phyloP scores from a whole-genome alignment of 1,140 invertebrate genomes.

The Apocrypta bakeri region DNA sequence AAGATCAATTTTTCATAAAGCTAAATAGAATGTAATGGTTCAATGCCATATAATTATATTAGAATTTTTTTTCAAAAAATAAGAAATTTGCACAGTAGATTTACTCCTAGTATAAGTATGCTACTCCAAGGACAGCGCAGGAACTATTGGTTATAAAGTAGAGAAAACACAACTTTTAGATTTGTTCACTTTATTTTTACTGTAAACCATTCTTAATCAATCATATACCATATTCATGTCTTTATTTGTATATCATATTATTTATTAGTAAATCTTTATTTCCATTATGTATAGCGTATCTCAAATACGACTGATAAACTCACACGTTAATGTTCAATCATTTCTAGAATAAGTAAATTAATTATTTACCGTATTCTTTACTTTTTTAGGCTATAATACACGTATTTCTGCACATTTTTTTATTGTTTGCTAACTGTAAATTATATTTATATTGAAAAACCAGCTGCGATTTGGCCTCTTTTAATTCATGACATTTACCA shows the following conservation, averaged over 20 bases:
- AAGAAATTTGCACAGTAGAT: no score
- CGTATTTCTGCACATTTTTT: slow-evolving; percentile 56
- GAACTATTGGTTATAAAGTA: no score
- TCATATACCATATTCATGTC: slow-evolving; percentile 43
- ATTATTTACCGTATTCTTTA: slow-evolving; percentile 44
- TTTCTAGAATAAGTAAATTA: slow-evolving; percentile 53
- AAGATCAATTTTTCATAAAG: no score
- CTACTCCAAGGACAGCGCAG: no score
- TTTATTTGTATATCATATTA: slow-evolving; percentile 57
- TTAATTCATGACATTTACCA: slow-evolving; percentile 32
- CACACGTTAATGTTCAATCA: slow-evolving; percentile 51
- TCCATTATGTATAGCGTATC: slow-evolving; percentile 66
- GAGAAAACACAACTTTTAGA: background rate
- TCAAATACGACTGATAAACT: slow-evolving; percentile 60
- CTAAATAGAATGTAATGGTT: no score
- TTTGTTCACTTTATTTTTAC: slow-evolving; percentile 42
- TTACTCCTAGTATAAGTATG: no score
- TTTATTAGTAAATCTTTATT: slow-evolving; percentile 66
- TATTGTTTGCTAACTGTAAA: slow-evolving; percentile 55
- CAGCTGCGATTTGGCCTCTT: slow-evolving; percentile 63
- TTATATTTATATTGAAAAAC: slow-evolving; percentile 53
- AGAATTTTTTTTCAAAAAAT: no score
- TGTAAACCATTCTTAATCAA: slow-evolving; percentile 48
- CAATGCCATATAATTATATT: no score
- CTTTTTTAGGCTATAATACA: slow-evolving; percentile 66